Evolutionary conservation across 2,888 invertebrate species (phyloP).

Genomic region (Parnassius smintheus): DNA sequence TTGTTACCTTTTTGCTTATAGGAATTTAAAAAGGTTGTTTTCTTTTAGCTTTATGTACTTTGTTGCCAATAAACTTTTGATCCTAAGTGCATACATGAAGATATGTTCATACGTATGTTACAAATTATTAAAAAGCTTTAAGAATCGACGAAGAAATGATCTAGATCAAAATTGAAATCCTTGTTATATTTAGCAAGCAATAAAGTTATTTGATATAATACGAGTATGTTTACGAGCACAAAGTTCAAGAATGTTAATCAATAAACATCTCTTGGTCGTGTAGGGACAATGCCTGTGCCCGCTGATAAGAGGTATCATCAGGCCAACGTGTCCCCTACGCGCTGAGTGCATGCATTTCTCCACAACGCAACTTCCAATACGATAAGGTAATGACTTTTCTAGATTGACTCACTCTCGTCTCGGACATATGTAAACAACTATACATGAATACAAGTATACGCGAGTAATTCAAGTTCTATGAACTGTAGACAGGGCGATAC

Average conservation of each 20-base stretch:
- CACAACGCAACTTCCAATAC: slow-evolving; percentile 46
- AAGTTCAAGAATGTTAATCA: slow-evolving; percentile 66
- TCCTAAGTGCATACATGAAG: too few species aligned
- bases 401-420: slow-evolving; percentile 64
- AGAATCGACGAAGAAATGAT: background rate
- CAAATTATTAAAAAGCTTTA: background rate
- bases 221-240: slow-evolving; percentile 48
- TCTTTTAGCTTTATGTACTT: background rate
- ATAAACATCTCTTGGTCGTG: slow-evolving; percentile 50
- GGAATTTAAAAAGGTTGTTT: background rate
- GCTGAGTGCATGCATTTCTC: slow-evolving; percentile 59
- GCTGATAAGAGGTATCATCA: slow-evolving; percentile 53
- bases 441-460: slow-evolving; percentile 41
- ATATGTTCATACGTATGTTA: too few species aligned
- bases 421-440: slow-evolving; percentile 57
- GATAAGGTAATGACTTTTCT: slow-evolving; percentile 71
- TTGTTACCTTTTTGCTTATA: too few species aligned
- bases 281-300: slow-evolving; percentile 51
- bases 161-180: slow-evolving; percentile 2
- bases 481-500: slow-evolving; percentile 63
- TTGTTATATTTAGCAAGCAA: slow-evolving; percentile 37
- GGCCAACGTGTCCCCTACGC: slow-evolving; percentile 44
- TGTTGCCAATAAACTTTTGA: background rate
- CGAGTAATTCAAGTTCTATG: slow-evolving; percentile 68
- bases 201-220: slow-evolving; percentile 36